Base-by-base conservation (phyloP, 2,888 invertebrate genomes). In the Disparrhopalites patrizii region DNA sequence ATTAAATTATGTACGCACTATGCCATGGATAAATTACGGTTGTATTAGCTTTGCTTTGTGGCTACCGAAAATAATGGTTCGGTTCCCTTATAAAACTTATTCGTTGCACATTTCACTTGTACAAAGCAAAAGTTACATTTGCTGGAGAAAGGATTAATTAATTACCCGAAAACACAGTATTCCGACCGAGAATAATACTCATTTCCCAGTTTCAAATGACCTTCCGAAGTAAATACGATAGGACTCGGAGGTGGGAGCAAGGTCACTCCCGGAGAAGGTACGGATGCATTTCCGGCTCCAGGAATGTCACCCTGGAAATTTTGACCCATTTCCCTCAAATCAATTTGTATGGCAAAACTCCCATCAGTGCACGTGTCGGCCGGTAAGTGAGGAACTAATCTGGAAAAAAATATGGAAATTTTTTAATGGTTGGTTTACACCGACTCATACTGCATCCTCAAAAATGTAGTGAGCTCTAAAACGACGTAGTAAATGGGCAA, bases 111-210 rank as follows among this genome's bases (percentile, higher is more conserved):
- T n/a, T n/a, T n/a, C n/a, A n/a, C n/a, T n/a, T n/a, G n/a, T n/a
- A n/a, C n/a, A n/a, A n/a, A n/a, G n/a, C 38, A 38, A 38, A 10
- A 38, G 23, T 28, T n/a, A 4, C 5, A 43, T 43, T 18, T 52
- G 18, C 25, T 52, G n/a, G 18, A 23, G 25, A n/a, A n/a, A 50
- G n/a, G 25, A 31, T 28, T 28, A 3, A 54, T 28, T 5, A n/a
- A 15, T 38, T 56, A 73, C 72, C 64, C 70, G 40, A 67, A 55
- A 27, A 74, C 58, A 55, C 74, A 74, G 40, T 69, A 74, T 43
- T 74, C 72, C 28, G 69, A 63, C n/a, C 68, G 69, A 28, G 70
- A 68, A 43, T 72, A 74, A 31, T 72, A 52, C 27, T 73, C 69
- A 36, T 56, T 63, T 8, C 62, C 64, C 43, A 69, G 52, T 27